Base-by-base conservation (phyloP, 1,140 invertebrate species). In the Goniozus legneri region DNA sequence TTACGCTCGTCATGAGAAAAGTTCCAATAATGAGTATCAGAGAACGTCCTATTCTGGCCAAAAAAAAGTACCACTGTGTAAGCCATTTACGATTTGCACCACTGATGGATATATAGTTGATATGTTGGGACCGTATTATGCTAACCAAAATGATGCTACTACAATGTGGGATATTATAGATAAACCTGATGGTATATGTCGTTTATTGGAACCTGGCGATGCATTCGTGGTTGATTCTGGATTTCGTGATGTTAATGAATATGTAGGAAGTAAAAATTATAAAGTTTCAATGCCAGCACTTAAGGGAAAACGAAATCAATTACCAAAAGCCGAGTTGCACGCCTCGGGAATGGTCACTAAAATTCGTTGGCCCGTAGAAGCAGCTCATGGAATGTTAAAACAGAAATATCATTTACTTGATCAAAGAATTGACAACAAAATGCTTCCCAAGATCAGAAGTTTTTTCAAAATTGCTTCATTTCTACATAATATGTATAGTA, bases 61-160 rank as follows among this genome's bases (percentile, higher is more conserved):
- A 47, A 64, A 65, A 51, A 64, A 54, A 35, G 40, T 40, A 3
- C 52, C 51, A n/a, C 20, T 66, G 3, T 62, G 47, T 24, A 58
- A 60, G 43, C 57, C 55, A 19, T 54, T 64, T 22, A 63, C 64
- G 12, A 47, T 67, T 38, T 60, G 62, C 40, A 65, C 59, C 18
- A 65, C 58, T 3, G 48, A 60, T 47, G 60, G 60, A 52, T 69
- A 50, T 46, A 44, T 63, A 8, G 31, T 61, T 16, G 58, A 66
- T 36, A 50, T 58, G 44, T 37, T 54, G 16, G 48, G 54, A 16
- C 54, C 54, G 34, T 62, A 47, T 44, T 40, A 46, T 31, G 57
- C 49, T 2, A 65, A 34, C 4, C 27, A 47, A 52, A 67, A 67
- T 46, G 56, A 65, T 47, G 62, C 55, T 15, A 16, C 35, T 38